A percentile compares a stretch with the other conserved stretches of the same genome.
Conservation (phyloP, 1,140 invertebrate species). For the Drosophila insularis region DNA sequence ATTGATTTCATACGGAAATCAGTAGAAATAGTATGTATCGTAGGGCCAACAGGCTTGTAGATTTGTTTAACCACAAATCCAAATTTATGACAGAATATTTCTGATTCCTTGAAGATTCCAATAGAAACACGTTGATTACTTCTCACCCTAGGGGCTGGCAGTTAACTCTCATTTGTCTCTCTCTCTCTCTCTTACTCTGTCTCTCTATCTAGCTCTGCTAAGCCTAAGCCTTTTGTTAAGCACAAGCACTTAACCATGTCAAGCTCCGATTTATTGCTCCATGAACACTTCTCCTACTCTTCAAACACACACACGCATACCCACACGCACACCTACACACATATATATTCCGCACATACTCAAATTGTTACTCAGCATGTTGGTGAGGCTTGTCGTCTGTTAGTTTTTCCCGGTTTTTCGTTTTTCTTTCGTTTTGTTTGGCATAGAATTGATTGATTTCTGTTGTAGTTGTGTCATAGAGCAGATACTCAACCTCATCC, state of each 20-base stretch:
- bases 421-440: conserved; percentile 19
- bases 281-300: conserved; percentile 28
- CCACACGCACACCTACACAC: conserved; percentile 21
- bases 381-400: conserved; percentile 2
- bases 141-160: background rate
- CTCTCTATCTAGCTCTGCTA: background rate
- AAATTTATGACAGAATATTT: background rate
- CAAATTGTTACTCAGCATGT: conserved; percentile 4
- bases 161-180: background rate
- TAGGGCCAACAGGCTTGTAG: background rate
- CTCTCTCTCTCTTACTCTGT: background rate
- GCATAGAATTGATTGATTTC: conserved; percentile 68
- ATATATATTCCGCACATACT: conserved; percentile 28
- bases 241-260: conserved; percentile 54
- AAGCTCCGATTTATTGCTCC: conserved; percentile 43
- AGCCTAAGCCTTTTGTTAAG: conserved; percentile 46
- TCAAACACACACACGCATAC: conserved; percentile 35
- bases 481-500: conserved; percentile 26
- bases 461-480: conserved; percentile 59
- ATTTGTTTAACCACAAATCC: background rate
- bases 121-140: background rate
- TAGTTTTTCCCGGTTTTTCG: conserved; percentile 32
- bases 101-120: background rate
- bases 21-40: background rate
- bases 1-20: background rate